Conservation (phyloP, 1,140 invertebrate genomes). For the Dinoponera quadriceps region DNA sequence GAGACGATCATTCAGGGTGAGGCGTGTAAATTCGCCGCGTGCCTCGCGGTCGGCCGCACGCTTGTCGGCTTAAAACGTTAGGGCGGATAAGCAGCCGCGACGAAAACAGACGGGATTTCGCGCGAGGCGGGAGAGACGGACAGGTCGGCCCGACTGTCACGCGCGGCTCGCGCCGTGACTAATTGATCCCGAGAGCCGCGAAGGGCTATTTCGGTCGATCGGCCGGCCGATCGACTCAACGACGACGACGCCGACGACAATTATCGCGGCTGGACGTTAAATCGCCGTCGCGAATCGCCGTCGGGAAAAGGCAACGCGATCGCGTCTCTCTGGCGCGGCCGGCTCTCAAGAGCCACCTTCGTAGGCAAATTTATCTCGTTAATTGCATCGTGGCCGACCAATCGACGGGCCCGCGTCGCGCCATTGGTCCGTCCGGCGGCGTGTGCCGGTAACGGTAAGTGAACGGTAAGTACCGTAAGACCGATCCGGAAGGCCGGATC, state of each 20-base stretch:
- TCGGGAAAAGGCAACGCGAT: conserved; percentile 38
- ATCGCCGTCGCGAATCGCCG: conserved; percentile 33
- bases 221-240: conserved; percentile 63
- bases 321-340: conserved; percentile 11
- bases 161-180: conserved; percentile 61
- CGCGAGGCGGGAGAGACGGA: conserved; percentile 39
- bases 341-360: conserved; percentile 48
- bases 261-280: conserved; percentile 50
- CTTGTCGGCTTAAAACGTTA: conserved; percentile 70
- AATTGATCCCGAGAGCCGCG: conserved; percentile 62
- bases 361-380: conserved; percentile 71
- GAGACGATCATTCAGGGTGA: conserved; percentile 34
- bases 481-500: conserved; percentile 46
- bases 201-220: conserved; percentile 67
- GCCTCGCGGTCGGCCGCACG: conserved; percentile 34
- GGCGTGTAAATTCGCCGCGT: conserved; percentile 40
- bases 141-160: conserved; percentile 43
- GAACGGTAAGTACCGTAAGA: conserved; percentile 71
- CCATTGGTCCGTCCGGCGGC: conserved; percentile 55
- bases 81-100: conserved; percentile 72
- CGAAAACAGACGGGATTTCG: conserved; percentile 70
- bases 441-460: conserved; percentile 69
- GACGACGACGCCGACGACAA: conserved; percentile 59
- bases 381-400: conserved; percentile 68
- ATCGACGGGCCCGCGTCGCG: conserved; percentile 48